phyloP scores from a whole-genome alignment of 2,797 vertebrate genomes.

The Myotis myotis region DNA sequence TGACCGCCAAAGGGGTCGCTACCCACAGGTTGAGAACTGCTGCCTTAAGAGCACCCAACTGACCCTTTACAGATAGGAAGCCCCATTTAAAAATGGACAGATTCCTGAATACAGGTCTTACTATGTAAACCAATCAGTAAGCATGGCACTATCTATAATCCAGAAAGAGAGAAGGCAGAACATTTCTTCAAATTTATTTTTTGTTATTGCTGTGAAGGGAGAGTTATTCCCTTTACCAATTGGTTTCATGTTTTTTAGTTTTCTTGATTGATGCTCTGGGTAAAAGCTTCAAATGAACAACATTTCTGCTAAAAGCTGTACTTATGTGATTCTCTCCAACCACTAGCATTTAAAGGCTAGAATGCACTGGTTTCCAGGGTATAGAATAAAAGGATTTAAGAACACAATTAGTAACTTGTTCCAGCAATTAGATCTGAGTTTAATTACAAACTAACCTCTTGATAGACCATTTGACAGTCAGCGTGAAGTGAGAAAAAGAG shows the following conservation, averaged over 20 bases:
- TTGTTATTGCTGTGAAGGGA: slow-evolving; percentile 70
- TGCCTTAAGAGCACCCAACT: slow-evolving; percentile 42
- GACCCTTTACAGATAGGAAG: slow-evolving; percentile 65
- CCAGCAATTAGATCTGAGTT: slow-evolving; percentile 78
- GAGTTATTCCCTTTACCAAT: slow-evolving; percentile 70
- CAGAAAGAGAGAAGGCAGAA: slow-evolving; percentile 51
- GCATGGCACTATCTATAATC: slow-evolving; percentile 37
- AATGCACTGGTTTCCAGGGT: slow-evolving; percentile 74
- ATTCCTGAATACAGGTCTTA: slow-evolving; percentile 47
- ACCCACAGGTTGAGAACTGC: too few species aligned
- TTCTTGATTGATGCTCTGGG: slow-evolving; percentile 74
- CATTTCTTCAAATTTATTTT: slow-evolving; percentile 65
- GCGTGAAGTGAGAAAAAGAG: slow-evolving; percentile 67
- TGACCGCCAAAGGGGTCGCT: too few species aligned
- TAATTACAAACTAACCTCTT: slow-evolving; percentile 80
- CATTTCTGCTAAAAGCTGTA: slow-evolving; percentile 73
- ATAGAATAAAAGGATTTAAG: slow-evolving; percentile 75
- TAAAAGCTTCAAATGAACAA: slow-evolving; percentile 75
- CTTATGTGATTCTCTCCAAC: slow-evolving; percentile 69
- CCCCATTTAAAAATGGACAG: slow-evolving; percentile 36
- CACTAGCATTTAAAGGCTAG: slow-evolving; percentile 66
- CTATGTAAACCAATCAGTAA: slow-evolving; percentile 60
- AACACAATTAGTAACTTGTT: slow-evolving; percentile 78
- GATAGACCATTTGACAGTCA: slow-evolving; percentile 76
- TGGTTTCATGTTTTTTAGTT: slow-evolving; percentile 72